Evolutionary conservation across 2,888 invertebrate species (phyloP).

Genomic region (Eristalis intricaria): DNA sequence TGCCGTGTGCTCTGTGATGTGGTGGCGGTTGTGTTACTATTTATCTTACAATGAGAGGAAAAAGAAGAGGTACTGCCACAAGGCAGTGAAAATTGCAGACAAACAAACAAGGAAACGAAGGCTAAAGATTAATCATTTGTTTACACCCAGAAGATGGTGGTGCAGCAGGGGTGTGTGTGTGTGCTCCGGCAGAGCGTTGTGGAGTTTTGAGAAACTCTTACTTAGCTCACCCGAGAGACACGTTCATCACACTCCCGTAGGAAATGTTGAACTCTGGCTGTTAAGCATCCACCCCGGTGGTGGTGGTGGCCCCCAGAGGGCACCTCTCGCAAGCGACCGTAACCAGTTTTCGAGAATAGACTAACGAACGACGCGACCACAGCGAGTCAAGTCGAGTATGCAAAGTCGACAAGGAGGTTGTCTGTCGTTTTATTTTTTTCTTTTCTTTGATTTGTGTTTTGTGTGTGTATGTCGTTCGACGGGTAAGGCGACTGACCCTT

Average conservation of each 20-base stretch:
- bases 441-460: not conserved
- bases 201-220: not conserved
- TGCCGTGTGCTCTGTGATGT: not conserved
- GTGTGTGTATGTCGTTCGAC: not conserved
- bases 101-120: conserved; percentile 18
- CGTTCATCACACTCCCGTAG: conserved; percentile 34
- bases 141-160: conserved; percentile 25
- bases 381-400: not conserved
- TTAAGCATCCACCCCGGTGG: conserved; percentile 6
- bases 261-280: conserved; percentile 52
- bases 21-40: not conserved
- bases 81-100: conserved; percentile 5
- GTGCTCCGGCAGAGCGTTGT: not conserved
- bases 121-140: conserved; percentile 51
- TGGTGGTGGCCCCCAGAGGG: not conserved
- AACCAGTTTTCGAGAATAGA: not conserved
- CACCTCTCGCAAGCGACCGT: not conserved
- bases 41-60: not conserved
- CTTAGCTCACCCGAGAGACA: not conserved
- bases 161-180: not conserved
- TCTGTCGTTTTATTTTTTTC: not conserved
- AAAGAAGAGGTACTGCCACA: not conserved
- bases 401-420: not conserved
- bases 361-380: not conserved
- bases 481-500: conserved; percentile 54